Evolutionary conservation across 2,797 vertebrate species (phyloP).

Genomic region (Molothrus aeneus): DNA sequence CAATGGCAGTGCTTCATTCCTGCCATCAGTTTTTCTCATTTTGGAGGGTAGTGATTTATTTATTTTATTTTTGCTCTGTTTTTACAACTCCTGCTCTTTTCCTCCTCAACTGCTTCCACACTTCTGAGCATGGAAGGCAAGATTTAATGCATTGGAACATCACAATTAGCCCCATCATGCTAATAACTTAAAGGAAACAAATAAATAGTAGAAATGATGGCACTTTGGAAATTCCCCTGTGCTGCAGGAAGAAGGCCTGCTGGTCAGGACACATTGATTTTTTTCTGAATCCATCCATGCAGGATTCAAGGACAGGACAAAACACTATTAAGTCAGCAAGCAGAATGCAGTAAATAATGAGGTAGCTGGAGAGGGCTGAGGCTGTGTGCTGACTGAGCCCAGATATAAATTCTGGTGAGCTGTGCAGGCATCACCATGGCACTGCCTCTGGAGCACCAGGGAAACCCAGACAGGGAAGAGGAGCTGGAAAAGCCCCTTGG

Average conservation of each 20-base stretch:
- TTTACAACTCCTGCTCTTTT: not conserved
- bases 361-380: not conserved
- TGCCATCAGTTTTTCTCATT: not conserved
- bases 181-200: conserved; percentile 52
- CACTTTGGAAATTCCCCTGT: conserved; percentile 3
- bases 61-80: not conserved
- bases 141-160: conserved; percentile 34
- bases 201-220: conserved; percentile 24
- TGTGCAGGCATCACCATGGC: not conserved
- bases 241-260: not conserved
- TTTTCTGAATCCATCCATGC: conserved; percentile 42
- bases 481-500: not conserved
- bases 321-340: conserved; percentile 67
- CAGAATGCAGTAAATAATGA: conserved; percentile 67
- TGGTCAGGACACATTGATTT: conserved; percentile 49
- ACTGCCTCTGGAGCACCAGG: not conserved
- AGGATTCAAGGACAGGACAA: conserved; percentile 69
- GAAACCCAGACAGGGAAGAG: not conserved
- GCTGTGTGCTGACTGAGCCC: not conserved
- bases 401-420: conserved; percentile 46
- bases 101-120: not conserved
- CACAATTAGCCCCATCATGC: conserved; percentile 36
- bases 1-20: not conserved
- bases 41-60: not conserved
- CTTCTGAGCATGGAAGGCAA: not conserved